Conservation (phyloP, 2,113 vertebrate species). For the Myrmecobius fasciatus region DNA sequence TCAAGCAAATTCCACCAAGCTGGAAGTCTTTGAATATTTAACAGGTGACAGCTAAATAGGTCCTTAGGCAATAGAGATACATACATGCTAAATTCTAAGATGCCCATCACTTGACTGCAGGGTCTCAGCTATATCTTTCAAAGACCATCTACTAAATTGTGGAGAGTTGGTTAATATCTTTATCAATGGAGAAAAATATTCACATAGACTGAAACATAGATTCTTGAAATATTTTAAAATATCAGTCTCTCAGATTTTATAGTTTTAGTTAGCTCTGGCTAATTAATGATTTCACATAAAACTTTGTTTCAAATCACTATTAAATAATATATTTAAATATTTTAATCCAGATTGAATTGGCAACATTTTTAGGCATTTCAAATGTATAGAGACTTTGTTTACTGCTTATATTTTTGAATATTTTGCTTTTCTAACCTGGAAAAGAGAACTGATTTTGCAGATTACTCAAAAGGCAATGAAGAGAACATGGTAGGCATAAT, state of each 20-base stretch:
- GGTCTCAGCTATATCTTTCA: neutral
- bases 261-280: neutral
- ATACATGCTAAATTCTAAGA: neutral
- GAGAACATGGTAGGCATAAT: neutral
- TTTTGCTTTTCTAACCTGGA: neutral
- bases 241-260: neutral
- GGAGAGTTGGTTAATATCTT: neutral
- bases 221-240: neutral
- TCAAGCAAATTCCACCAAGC: neutral
- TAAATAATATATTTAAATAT: neutral
- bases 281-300: neutral
- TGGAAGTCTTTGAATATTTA: neutral
- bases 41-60: neutral
- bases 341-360: neutral
- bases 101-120: neutral
- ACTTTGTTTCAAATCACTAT: neutral
- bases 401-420: neutral
- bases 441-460: neutral
- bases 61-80: neutral
- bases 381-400: neutral
- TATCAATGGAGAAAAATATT: neutral
- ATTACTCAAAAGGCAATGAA: neutral
- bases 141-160: neutral
- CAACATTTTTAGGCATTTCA: neutral
- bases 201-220: neutral